Conservation (phyloP, 2,113 vertebrate species). For the Gymnobelideus leadbeateri region DNA sequence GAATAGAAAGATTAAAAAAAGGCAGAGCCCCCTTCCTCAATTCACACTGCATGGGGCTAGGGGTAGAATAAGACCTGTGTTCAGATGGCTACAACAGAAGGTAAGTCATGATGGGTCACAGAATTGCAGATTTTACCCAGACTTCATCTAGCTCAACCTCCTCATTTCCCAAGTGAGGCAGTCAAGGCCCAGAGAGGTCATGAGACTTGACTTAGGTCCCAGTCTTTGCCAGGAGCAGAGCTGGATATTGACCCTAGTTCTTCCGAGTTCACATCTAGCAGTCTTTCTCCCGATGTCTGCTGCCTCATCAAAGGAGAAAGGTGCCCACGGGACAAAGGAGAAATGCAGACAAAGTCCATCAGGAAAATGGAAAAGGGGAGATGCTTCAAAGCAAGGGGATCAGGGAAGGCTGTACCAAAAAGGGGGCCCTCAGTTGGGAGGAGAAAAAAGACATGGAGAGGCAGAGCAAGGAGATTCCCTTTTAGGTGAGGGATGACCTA, state of each 20-base stretch:
- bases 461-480: neutral
- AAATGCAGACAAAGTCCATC: neutral
- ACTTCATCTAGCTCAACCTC: neutral
- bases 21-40: neutral
- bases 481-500: neutral
- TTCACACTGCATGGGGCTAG: neutral
- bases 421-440: neutral
- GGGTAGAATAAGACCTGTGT: neutral
- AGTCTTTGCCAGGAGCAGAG: neutral
- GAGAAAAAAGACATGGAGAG: neutral
- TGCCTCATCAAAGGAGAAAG: neutral
- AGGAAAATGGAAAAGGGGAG: neutral
- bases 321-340: neutral
- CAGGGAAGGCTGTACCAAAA: neutral
- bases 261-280: neutral
- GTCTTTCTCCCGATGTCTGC: neutral
- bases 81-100: neutral
- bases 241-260: neutral
- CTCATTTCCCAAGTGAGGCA: neutral
- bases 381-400: neutral
- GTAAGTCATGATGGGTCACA: neutral
- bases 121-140: neutral
- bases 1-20: neutral
- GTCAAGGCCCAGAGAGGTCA: neutral
- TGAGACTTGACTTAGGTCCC: neutral